These are phyloP conservation scores for Montipora capitata DNA, from an alignment of 92 coral and sea anemone genomes.

Conservation along the genomic window DNA sequence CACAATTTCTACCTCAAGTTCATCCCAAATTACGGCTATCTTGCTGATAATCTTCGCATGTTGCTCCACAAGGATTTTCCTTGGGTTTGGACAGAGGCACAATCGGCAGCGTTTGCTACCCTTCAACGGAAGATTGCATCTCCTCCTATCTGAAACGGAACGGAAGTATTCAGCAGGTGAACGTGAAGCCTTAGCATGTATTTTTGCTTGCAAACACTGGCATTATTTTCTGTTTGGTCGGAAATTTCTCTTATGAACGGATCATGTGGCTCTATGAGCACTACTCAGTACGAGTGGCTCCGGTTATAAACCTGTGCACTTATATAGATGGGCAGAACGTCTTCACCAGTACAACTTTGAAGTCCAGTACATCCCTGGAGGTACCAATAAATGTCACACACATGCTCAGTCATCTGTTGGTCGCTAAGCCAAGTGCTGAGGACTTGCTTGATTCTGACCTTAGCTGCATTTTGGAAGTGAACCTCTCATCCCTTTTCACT, in stretches of 20 bases:
- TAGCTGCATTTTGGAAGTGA: slow-evolving; percentile 5
- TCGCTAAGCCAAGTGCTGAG: slow-evolving; percentile 1
- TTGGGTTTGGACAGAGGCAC: slow-evolving; percentile 5
- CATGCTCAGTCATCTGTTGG: slow-evolving; percentile 15
- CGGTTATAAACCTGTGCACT: slow-evolving; percentile 4
- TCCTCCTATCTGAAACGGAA: slow-evolving; percentile 12
- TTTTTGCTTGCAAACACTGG: background rate
- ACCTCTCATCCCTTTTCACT: background rate
- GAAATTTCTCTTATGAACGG: background rate
- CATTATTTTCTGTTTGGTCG: slow-evolving; percentile 12
- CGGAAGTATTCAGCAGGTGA: slow-evolving; percentile 15
- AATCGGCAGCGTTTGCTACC: slow-evolving; percentile 10
- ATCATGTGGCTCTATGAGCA: background rate
- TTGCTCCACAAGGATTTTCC: background rate
- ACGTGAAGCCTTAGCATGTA: background rate
- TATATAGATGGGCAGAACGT: slow-evolving; percentile 20
- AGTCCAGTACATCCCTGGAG: too few relatives aligned
- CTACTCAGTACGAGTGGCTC: slow-evolving; percentile 8
- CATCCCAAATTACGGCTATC: slow-evolving; percentile 6
- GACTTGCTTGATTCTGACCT: background rate
- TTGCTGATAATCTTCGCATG: background rate
- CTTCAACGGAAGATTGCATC: slow-evolving; percentile 4
- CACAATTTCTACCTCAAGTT: slow-evolving; percentile 13
- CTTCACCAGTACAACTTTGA: background rate
- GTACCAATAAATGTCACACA: too few relatives aligned